Evolutionary conservation across 2,797 vertebrate genomes (phyloP).

Genomic region (Rhodeus uyekii): DNA sequence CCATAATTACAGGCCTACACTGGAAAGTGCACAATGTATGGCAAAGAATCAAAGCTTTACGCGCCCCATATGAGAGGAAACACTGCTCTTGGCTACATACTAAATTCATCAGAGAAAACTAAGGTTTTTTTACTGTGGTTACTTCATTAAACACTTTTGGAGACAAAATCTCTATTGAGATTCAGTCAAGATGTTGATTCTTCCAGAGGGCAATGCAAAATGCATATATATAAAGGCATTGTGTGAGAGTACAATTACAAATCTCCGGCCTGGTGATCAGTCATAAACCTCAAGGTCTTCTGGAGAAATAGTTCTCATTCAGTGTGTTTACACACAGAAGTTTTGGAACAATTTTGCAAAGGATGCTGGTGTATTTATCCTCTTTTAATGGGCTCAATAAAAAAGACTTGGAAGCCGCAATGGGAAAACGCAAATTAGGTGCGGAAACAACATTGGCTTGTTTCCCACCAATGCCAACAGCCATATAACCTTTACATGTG

Average conservation of each 20-base stretch:
- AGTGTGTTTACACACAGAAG: constrained; percentile 35
- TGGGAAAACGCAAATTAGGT: constrained; percentile 53
- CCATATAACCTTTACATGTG: constrained; percentile 7
- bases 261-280: not conserved
- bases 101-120: constrained; percentile 42
- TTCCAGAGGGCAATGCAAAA: constrained; percentile 4
- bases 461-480: constrained; percentile 34
- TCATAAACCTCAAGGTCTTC: constrained; percentile 39
- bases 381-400: constrained; percentile 50
- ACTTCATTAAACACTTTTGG: constrained; percentile 55
- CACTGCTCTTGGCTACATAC: constrained; percentile 36
- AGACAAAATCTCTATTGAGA: constrained; percentile 23
- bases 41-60: constrained; percentile 50
- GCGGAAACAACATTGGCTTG: constrained; percentile 46
- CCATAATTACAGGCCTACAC: constrained; percentile 54
- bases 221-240: constrained; percentile 8
- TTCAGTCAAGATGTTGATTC: constrained; percentile 9
- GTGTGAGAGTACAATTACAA: constrained; percentile 23
- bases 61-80: constrained; percentile 33
- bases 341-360: constrained; percentile 30
- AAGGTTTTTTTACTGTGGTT: constrained; percentile 44
- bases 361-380: constrained; percentile 47
- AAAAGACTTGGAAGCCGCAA: constrained; percentile 46
- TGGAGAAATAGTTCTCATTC: constrained; percentile 27
- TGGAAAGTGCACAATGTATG: constrained; percentile 54